Conservation (phyloP, 1,140 invertebrate species). For the Panulirus ornatus region DNA sequence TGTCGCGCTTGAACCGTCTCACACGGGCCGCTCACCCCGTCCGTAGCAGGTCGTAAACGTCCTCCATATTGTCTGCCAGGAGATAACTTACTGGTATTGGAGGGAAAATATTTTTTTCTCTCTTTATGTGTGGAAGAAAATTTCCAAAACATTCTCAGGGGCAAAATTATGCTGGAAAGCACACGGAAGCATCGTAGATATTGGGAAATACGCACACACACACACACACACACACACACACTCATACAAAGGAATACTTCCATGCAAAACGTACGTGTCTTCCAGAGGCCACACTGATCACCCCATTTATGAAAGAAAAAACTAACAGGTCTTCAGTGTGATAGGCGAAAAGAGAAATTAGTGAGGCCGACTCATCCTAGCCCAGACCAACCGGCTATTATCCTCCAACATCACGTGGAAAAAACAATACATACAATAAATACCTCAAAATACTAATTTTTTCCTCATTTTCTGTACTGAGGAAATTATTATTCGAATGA, state of each 20-base stretch:
- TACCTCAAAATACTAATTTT: not conserved
- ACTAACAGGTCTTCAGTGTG: no score
- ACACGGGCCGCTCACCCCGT: constrained; percentile 2
- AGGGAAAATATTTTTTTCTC: constrained; percentile 38
- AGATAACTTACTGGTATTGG: constrained; percentile 50
- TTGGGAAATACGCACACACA: not conserved
- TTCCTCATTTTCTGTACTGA: not conserved
- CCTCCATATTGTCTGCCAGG: constrained; percentile 18
- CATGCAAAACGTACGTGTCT: no score
- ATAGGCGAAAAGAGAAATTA: no score
- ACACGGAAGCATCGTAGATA: not conserved
- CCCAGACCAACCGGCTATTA: no score
- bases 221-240: not conserved
- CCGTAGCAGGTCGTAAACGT: constrained; percentile 37
- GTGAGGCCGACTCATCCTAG: no score
- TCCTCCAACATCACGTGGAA: no score
- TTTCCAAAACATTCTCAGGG: constrained; percentile 10
- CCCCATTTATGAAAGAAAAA: no score
- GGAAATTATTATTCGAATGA: constrained; percentile 9
- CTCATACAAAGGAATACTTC: no score
- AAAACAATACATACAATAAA: not conserved
- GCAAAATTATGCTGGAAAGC: constrained; percentile 4
- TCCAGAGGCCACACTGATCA: no score
- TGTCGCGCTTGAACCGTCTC: constrained; percentile 6
- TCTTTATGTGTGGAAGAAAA: constrained; percentile 19